Evolutionary conservation across 1,140 invertebrate genomes (phyloP), one percentile per base, ranked within the genome.

Genomic region (Cecropterus lyciades): DNA sequence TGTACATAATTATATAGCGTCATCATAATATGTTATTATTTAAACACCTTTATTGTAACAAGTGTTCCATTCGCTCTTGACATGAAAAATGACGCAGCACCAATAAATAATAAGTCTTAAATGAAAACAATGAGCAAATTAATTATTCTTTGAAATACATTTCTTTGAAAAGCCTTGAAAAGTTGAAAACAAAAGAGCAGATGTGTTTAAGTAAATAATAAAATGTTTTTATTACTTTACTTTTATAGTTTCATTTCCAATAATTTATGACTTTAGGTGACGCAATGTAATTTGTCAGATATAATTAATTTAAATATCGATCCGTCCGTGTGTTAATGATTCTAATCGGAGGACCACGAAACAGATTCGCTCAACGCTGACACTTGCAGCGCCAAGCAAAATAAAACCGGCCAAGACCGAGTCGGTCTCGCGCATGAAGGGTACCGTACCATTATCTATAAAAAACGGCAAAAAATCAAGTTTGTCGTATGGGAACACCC

Each of bases 31-130:
- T 13, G 11, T 24, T 57, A 30, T 16, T 48, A 40, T 49, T 40
- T 17, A 51, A 33, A 53, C 52, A 49, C 14, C 33, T 60, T 30
- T 45, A 27, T 48, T 65, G 37, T 65, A 43, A 68, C 72, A 74
- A 60, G 42, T 71, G 69, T 40, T 52, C 11, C 9, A 17, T 45
- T 43, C 17, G 63, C 40, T 71, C 69, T 74, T 71, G 69, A 74
- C 63, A 66, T 37, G 57, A 64, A 65, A 65, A 42, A n/a, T 40
- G 30, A 48, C 43, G 27, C 56, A 17, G 10, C 27, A 45, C 16
- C n/a, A 42, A n/a, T n/a, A n/a, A n/a, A n/a, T n/a, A 24, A 27
- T 14, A 48, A 2, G 46, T 33, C 43, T n/a, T n/a, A n/a, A n/a
- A n/a, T n/a, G n/a, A n/a, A n/a, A 59, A 46, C 24, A 59, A 59